Evolutionary conservation across 92 coral and sea anemone species (phyloP).

Genomic region (Pocillopora meandrina): DNA sequence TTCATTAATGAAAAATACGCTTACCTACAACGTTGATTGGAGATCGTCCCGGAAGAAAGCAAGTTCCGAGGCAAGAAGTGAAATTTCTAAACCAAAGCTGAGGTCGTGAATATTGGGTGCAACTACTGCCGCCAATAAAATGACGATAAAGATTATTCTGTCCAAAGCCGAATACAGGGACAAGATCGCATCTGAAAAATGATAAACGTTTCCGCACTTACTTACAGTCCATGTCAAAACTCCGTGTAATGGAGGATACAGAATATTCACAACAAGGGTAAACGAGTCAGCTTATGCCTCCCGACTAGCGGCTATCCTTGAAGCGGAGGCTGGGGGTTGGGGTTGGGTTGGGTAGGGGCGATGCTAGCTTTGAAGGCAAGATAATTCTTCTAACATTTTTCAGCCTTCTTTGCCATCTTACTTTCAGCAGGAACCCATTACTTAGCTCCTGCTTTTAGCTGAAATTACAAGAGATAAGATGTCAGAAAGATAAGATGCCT

Average conservation of each 20-base stretch:
- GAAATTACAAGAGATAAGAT: not conserved
- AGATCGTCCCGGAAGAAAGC: conserved; percentile 56
- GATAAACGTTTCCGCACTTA: too few species aligned
- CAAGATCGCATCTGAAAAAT: conserved; percentile 60
- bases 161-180: conserved; percentile 79
- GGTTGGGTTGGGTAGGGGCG: too few species aligned
- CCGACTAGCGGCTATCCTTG: too few species aligned
- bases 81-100: conserved; percentile 38
- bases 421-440: too few species aligned
- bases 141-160: conserved; percentile 58
- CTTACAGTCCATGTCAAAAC: not conserved
- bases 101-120: conserved; percentile 41
- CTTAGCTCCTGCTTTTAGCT: too few species aligned
- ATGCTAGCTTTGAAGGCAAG: too few species aligned
- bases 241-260: not conserved
- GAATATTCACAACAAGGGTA: not conserved
- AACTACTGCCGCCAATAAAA: conserved; percentile 36
- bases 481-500: not conserved
- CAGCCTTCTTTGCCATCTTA: too few species aligned
- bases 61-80: conserved; percentile 44
- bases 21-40: conserved; percentile 71
- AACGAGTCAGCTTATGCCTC: too few species aligned
- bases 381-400: too few species aligned
- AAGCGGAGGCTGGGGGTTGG: too few species aligned
- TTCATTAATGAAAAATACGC: not conserved